Evolutionary conservation across 2,888 invertebrate species (phyloP).

Genomic region (Drosophila niveifrons): DNA sequence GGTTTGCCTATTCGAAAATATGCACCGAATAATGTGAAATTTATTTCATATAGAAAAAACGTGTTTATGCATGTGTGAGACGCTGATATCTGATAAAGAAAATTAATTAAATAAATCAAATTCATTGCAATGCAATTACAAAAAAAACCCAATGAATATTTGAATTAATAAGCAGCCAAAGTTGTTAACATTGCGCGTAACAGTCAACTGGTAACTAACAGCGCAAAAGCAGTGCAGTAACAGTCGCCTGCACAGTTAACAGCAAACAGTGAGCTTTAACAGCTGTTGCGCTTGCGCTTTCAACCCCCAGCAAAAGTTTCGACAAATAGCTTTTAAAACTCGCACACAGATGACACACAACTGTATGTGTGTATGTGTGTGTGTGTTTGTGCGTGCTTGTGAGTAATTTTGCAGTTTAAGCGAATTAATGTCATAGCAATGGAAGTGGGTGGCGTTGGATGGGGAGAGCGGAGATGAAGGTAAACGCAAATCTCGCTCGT

Average conservation of each 20-base stretch:
- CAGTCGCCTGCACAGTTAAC: neutral
- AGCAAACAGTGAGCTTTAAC: conserved; percentile 4
- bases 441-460: conserved; percentile 12
- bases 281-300: conserved; percentile 43
- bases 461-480: conserved; percentile 6
- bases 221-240: neutral
- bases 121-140: no score
- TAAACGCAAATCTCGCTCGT: conserved; percentile 47
- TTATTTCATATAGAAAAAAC: neutral
- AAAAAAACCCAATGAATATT: neutral
- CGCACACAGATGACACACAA: conserved; percentile 4
- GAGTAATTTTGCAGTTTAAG: conserved; percentile 67
- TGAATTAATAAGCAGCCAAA: neutral
- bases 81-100: neutral
- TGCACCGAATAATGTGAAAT: no score
- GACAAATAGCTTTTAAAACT: conserved; percentile 26
- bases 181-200: neutral
- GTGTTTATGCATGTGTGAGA: neutral
- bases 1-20: no score
- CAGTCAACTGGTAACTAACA: neutral
- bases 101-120: neutral
- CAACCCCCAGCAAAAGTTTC: conserved; percentile 10
- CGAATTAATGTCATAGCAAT: conserved; percentile 52
- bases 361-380: neutral
- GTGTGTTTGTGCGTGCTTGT: conserved; percentile 17